Conservation (phyloP, 1,140 invertebrate genomes). For the Drosophila ohnishii region DNA sequence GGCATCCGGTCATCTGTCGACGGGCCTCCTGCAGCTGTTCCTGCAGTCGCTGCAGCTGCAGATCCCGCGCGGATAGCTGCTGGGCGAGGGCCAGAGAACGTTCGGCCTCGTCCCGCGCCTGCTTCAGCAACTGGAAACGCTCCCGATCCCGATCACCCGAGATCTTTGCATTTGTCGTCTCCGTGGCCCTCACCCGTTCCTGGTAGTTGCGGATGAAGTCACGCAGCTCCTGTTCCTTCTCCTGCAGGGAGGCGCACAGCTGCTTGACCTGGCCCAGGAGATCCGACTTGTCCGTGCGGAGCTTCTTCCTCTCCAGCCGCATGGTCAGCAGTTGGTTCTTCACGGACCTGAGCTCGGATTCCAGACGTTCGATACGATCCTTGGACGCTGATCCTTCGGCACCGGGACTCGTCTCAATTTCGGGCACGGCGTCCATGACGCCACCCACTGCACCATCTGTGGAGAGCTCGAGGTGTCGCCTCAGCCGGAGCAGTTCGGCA, state of each 20-base stretch:
- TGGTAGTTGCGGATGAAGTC: constrained; percentile 98
- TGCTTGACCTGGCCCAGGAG: constrained; percentile 97
- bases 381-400: constrained; percentile 54
- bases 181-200: constrained; percentile 86
- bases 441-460: constrained; percentile 80
- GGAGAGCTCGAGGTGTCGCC: constrained; percentile 84
- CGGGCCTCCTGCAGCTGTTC: constrained; percentile 92
- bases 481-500: constrained; percentile 86
- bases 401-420: constrained; percentile 49
- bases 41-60: constrained; percentile 92
- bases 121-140: constrained; percentile 92
- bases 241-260: constrained; percentile 95
- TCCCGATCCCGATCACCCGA: constrained; percentile 93
- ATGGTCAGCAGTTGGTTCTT: constrained; percentile 87
- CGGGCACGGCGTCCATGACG: constrained; percentile 47
- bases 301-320: constrained; percentile 93
- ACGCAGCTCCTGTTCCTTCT: constrained; percentile 95
- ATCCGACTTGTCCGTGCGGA: constrained; percentile 97
- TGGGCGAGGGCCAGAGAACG: constrained; percentile 92
- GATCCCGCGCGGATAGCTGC: constrained; percentile 92
- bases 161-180: constrained; percentile 87
- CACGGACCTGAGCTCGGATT: constrained; percentile 86
- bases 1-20: constrained; percentile 88
- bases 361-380: constrained; percentile 82
- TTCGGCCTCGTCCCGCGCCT: constrained; percentile 95